Evolutionary conservation across 2,113 vertebrate genomes (phyloP), one percentile per base, ranked within the genome.

Genomic region (Nesogale talazaci): DNA sequence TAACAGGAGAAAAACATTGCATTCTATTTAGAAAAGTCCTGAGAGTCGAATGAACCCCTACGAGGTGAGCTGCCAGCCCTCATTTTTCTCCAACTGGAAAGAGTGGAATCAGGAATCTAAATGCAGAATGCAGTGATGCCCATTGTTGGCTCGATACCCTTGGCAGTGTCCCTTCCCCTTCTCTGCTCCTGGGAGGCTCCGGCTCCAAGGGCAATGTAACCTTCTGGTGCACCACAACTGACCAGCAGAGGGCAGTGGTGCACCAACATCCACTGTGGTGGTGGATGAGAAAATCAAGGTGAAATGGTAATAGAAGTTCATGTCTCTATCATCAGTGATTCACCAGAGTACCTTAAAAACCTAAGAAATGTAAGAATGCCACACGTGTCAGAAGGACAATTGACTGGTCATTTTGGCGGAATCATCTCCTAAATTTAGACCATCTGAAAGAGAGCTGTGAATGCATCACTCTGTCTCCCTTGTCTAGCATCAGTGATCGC

Each of bases 191-290:
- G 25, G 6, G 65, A 25, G 8, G 29, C 31, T 29, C n/a, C 27
- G 56, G 61, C 31, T 36, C 29, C 10, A 29, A 63, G 46, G 17
- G 42, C 31, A 63, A 25, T 20, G 25, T 46, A 86, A 72, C 42
- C 65, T 17, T 6, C 31, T n/a, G 82, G 46, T 34, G 63, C 59
- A 31, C 67, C 17, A 9, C 2, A 11, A 0, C 20, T 9, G 67
- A 75, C 92, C 96, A 96, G 93, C 90, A 97, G 97, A 92, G 94
- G 91, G 92, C 65, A 94, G 91, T 22, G 27, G 63, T 72, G 76
- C 69, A 74, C 88, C 77, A 83, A 65, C 75, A 57, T 93, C 77
- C 20, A 17, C 86, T 27, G 17, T 65, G 1, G 25, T 80, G 52
- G 57, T 81, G 3, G 57, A 46, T 56, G 4, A 38, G 79, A 89